phyloP scores from a whole-genome alignment of 2,113 vertebrate genomes.

The Alouatta palliata region DNA sequence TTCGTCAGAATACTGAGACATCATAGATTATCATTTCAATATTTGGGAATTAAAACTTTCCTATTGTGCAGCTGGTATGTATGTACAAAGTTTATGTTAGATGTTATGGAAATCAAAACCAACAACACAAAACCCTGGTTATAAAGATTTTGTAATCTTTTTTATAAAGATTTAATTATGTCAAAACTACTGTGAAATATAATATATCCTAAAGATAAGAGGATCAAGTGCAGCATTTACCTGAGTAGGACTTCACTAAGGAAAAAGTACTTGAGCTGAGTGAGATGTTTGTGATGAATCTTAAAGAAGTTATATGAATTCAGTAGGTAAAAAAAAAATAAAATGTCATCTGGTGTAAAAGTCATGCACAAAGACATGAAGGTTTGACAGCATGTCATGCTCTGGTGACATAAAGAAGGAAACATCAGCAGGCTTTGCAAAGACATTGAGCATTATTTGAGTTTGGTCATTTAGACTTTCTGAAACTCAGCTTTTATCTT shows the following conservation, averaged over 20 bases:
- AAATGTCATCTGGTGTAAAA: neutral
- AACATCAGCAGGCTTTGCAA: rapidly evolving
- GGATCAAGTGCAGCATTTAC: neutral
- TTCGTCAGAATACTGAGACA: neutral
- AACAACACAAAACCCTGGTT: neutral
- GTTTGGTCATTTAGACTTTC: neutral
- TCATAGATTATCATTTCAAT: neutral
- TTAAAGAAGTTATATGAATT: neutral
- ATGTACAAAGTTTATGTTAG: neutral
- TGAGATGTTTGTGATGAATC: neutral
- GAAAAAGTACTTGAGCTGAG: neutral
- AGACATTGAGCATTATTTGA: neutral
- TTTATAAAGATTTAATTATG: neutral
- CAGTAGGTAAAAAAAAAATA: neutral
- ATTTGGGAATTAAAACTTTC: neutral
- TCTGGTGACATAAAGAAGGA: neutral
- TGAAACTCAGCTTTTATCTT: neutral
- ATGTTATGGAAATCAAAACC: neutral
- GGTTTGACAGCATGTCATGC: too few species aligned
- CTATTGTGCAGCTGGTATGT: neutral
- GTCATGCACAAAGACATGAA: neutral
- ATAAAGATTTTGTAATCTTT: neutral
- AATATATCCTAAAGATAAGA: neutral
- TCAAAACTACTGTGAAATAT: neutral
- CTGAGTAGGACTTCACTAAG: neutral